Evolutionary conservation across 2,888 invertebrate species (phyloP).

Genomic region (Scelioninae gen. 1): DNA sequence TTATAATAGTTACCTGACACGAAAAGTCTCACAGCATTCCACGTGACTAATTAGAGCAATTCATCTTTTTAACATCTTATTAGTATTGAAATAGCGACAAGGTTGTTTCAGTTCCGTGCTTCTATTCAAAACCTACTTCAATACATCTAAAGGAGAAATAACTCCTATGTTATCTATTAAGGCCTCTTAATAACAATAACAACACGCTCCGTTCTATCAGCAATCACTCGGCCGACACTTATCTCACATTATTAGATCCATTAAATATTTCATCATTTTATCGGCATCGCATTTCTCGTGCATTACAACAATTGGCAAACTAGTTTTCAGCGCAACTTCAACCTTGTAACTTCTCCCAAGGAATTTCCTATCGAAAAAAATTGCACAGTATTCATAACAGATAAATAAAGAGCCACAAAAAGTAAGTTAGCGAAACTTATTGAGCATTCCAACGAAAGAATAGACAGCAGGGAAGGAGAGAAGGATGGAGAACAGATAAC

Average conservation of each 20-base stretch:
- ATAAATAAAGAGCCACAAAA: slow-evolving; percentile 20
- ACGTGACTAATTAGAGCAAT: not conserved
- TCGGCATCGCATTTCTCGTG: slow-evolving; percentile 55
- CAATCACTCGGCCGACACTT: slow-evolving; percentile 42
- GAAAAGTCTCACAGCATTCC: not conserved
- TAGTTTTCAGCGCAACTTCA: slow-evolving; percentile 44
- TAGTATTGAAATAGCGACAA: slow-evolving; percentile 3
- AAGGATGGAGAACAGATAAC: slow-evolving; percentile 6
- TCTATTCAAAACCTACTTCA: slow-evolving; percentile 30
- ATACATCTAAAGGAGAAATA: slow-evolving; percentile 35
- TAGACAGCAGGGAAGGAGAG: not conserved
- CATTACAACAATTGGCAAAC: slow-evolving; percentile 60
- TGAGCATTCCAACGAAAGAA: slow-evolving; percentile 1
- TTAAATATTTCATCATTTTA: slow-evolving; percentile 65
- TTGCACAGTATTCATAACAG: slow-evolving; percentile 19
- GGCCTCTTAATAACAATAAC: slow-evolving; percentile 53
- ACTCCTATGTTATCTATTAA: slow-evolving; percentile 49
- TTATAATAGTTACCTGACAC: too few relatives aligned
- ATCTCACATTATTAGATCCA: slow-evolving; percentile 48
- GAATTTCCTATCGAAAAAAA: slow-evolving; percentile 44
- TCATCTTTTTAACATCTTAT: slow-evolving; percentile 15
- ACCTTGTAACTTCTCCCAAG: slow-evolving; percentile 52
- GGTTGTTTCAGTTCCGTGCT: slow-evolving; percentile 20
- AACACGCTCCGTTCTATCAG: slow-evolving; percentile 43
- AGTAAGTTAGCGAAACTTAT: slow-evolving; percentile 12